These are phyloP conservation scores for Linnaemya tessellans DNA, from an alignment of 2,888 invertebrate genomes.

Conservation along the genomic window DNA sequence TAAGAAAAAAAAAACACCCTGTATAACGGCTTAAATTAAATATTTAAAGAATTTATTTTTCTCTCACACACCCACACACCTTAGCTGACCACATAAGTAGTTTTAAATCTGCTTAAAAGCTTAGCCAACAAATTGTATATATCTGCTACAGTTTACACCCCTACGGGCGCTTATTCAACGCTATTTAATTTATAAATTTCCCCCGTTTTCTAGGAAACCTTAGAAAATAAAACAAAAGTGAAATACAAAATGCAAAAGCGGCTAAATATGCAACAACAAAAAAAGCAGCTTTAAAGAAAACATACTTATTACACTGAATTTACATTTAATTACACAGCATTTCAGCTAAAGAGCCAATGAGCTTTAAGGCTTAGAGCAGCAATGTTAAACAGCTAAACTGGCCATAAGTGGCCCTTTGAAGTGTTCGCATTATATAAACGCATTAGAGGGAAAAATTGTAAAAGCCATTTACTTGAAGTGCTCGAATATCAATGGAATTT, in stretches of 20 bases:
- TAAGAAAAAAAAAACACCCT: constrained; percentile 17
- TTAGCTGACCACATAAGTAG: constrained; percentile 76
- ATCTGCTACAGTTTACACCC: constrained; percentile 61
- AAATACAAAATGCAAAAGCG: not conserved
- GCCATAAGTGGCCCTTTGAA: constrained; percentile 60
- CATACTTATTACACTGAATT: constrained; percentile 74
- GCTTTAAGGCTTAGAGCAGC: constrained; percentile 59
- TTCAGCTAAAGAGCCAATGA: constrained; percentile 64
- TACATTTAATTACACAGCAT: constrained; percentile 74
- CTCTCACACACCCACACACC: constrained; percentile 32
- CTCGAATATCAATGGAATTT: constrained; percentile 69
- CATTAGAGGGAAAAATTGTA: constrained; percentile 1
- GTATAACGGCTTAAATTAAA: constrained; percentile 59
- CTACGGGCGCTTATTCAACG: constrained; percentile 71
- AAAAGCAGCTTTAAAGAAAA: constrained; percentile 46
- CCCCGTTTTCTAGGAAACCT: constrained; percentile 51
- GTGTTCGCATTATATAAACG: constrained; percentile 36
- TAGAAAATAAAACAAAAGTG: constrained; percentile 42
- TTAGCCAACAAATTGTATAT: constrained; percentile 77
- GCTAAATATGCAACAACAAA: constrained; percentile 28
- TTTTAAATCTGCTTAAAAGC: constrained; percentile 81
- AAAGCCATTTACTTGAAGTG: not conserved
- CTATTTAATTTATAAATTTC: constrained; percentile 72
- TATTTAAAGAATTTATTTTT: constrained; percentile 38
- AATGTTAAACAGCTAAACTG: constrained; percentile 25